Evolutionary conservation across 2,113 vertebrate genomes (phyloP).

Genomic region (Himantopus leucocephalus): DNA sequence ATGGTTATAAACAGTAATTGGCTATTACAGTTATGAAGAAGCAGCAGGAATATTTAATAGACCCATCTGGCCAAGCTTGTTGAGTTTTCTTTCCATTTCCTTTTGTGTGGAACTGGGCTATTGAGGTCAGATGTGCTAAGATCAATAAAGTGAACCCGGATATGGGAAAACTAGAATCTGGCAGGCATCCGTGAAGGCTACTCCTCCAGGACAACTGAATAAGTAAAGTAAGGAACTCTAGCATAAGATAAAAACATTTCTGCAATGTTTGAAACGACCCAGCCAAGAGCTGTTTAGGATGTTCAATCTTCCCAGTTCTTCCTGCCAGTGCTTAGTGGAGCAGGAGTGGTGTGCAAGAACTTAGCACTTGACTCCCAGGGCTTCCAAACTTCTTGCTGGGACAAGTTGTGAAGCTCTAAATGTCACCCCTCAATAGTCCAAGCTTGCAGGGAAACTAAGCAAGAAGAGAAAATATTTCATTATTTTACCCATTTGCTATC

Average conservation of each 20-base stretch:
- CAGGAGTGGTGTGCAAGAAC: neutral
- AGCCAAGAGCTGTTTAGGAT: neutral
- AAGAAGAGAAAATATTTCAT: neutral
- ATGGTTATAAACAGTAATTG: neutral
- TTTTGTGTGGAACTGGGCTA: neutral
- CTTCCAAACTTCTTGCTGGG: neutral
- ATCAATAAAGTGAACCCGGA: neutral
- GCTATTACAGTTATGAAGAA: neutral
- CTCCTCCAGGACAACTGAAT: neutral
- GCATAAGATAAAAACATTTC: neutral
- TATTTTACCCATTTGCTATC: neutral
- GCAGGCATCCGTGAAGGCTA: neutral
- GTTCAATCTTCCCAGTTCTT: neutral
- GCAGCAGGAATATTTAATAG: neutral
- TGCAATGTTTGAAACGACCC: neutral
- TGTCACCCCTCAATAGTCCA: neutral
- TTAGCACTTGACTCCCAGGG: neutral
- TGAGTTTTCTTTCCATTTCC: neutral
- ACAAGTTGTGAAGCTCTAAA: neutral
- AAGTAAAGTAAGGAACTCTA: neutral
- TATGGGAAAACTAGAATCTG: neutral
- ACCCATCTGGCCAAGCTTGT: neutral
- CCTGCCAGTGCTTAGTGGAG: neutral
- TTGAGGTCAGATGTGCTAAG: neutral
- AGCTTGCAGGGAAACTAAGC: neutral